Evolutionary conservation across 2,113 vertebrate genomes (phyloP).

Genomic region (Callipepla californica): DNA sequence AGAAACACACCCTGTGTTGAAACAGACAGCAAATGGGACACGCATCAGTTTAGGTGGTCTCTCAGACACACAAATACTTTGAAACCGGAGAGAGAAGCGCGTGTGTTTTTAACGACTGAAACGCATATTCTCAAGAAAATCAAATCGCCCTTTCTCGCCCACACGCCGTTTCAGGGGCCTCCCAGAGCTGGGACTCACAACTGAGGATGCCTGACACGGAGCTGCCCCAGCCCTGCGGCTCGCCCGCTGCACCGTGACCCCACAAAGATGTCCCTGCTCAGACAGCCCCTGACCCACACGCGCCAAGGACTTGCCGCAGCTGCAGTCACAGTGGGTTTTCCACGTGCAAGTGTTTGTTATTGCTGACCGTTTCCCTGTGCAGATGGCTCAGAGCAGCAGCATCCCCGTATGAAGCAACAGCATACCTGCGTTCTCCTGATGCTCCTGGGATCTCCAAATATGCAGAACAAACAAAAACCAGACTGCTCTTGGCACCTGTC

Average conservation of each 20-base stretch:
- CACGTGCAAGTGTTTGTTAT: rapidly evolving
- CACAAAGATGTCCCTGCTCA: rapidly evolving
- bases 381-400: neutral
- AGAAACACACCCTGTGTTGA: neutral
- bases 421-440: neutral
- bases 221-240: neutral
- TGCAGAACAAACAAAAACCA: neutral
- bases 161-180: neutral
- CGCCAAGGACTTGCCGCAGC: neutral
- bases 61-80: neutral
- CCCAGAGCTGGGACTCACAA: neutral
- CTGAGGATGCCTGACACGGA: rapidly evolving
- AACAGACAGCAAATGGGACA: neutral
- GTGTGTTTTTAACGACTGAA: neutral
- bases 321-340: neutral
- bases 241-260: neutral
- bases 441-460: neutral
- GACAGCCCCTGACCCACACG: neutral
- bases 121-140: neutral
- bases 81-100: neutral
- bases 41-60: neutral
- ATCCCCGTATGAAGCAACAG: neutral
- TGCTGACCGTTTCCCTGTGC: neutral
- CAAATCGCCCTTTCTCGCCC: neutral
- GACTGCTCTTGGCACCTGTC: neutral